A percentile compares a stretch with the other conserved stretches of the same genome.
phyloP scores from a whole-genome alignment of 1,140 invertebrate genomes.

The Cyclargus thomasi region DNA sequence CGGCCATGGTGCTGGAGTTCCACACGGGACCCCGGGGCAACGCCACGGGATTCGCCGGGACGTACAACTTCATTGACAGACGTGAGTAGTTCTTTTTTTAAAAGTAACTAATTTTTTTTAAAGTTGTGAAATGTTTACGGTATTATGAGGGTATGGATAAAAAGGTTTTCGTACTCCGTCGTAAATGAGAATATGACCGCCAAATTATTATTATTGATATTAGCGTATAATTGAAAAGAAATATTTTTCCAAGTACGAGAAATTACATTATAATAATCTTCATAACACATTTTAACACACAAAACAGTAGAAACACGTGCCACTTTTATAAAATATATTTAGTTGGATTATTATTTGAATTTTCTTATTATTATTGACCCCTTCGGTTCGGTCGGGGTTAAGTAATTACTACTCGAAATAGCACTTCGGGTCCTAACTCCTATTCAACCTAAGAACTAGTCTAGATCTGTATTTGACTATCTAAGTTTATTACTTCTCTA shows the following conservation, averaged over 20 bases:
- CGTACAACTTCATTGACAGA: conserved; percentile 88
- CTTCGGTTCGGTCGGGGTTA: background rate
- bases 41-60: conserved; percentile 85
- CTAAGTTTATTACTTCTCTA: background rate
- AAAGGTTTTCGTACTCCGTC: background rate
- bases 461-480: background rate
- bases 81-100: conserved; percentile 77
- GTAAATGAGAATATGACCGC: no score
- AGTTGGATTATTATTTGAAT: no score
- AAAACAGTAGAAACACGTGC: no score
- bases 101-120: no score
- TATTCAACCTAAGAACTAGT: conserved; percentile 1
- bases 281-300: no score
- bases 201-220: no score
- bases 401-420: background rate
- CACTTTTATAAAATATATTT: no score
- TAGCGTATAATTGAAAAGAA: no score
- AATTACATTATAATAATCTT: no score
- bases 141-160: no score
- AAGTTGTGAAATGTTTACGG: no score
- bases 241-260: no score
- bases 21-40: conserved; percentile 80
- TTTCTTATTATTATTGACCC: background rate
- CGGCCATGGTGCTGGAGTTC: conserved; percentile 88
- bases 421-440: background rate